Percentiles rank a stretch among this genome's conserved stretches.
phyloP scores from a whole-genome alignment of 2,113 vertebrate genomes.

The Oxyruncus cristatus region DNA sequence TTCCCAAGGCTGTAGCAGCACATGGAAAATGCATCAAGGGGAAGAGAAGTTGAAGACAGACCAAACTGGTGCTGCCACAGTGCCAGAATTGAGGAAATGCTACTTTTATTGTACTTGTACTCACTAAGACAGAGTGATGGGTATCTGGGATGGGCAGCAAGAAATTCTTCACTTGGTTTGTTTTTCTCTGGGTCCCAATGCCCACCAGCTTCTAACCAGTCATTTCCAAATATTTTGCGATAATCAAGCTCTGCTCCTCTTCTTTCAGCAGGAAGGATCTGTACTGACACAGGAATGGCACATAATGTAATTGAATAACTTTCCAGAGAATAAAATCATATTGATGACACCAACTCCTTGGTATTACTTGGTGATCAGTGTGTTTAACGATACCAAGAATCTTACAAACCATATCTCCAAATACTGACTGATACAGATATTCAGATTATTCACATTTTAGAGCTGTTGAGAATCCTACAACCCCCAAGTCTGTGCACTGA shows the following conservation, averaged over 20 bases:
- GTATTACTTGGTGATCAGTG: background rate
- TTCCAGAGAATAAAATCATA: background rate
- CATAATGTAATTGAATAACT: background rate
- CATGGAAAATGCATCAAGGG: background rate
- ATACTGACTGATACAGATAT: background rate
- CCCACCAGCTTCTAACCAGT: conserved; percentile 87
- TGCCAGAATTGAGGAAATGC: background rate
- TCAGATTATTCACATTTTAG: background rate
- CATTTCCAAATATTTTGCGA: conserved; percentile 86
- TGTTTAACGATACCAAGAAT: background rate
- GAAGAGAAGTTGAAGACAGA: background rate
- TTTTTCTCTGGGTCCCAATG: conserved; percentile 71
- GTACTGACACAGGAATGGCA: background rate
- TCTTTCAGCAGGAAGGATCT: conserved; percentile 83
- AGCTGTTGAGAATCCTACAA: background rate
- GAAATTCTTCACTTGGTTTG: conserved; percentile 76
- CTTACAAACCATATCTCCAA: background rate
- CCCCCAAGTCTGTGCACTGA: background rate
- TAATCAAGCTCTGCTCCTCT: conserved; percentile 93
- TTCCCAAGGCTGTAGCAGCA: background rate
- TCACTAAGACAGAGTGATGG: conserved; percentile 82
- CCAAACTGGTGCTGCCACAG: background rate
- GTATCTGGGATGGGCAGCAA: conserved; percentile 84
- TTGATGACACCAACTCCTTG: background rate
- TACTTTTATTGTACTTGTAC: conserved; percentile 8